Percentiles rank a stretch among this genome's conserved stretches.
phyloP scores from a whole-genome alignment of 1,140 invertebrate species.

The Contarinia nasturtii region DNA sequence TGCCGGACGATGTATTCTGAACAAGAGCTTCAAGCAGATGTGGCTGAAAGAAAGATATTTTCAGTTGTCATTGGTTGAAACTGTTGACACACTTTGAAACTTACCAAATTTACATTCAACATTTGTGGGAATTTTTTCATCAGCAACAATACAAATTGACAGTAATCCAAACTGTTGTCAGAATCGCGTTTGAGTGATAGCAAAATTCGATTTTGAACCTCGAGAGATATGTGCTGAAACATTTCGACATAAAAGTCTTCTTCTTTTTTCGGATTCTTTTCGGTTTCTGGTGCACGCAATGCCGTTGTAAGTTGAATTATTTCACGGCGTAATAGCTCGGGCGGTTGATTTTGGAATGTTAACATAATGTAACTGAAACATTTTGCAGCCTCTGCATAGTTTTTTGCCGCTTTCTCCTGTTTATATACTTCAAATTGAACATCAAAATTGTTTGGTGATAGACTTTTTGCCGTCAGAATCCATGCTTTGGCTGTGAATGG shows the following conservation, averaged over 20 bases:
- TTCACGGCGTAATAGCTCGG: conserved; percentile 49
- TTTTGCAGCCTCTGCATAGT: conserved; percentile 63
- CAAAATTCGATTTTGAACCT: conserved; percentile 55
- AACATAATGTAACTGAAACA: conserved; percentile 44
- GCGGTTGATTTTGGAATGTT: conserved; percentile 27
- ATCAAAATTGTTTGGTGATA: conserved; percentile 68
- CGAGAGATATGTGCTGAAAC: conserved; percentile 45
- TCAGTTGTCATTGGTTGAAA: too few relatives aligned
- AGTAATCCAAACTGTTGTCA: conserved; percentile 74
- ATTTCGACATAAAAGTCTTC: conserved; percentile 36
- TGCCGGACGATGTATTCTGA: conserved; percentile 12
- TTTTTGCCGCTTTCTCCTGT: conserved; percentile 57
- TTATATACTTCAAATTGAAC: conserved; percentile 72
- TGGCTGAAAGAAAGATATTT: conserved; percentile 44
- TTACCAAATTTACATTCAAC: conserved; percentile 54
- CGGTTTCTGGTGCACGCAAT: conserved; percentile 33
- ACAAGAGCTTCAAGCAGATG: conserved; percentile 18
- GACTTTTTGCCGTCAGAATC: conserved; percentile 75
- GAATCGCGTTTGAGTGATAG: conserved; percentile 66
- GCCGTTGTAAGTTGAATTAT: conserved; percentile 58
- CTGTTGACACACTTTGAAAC: conserved; percentile 35
- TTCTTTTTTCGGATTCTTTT: conserved; percentile 11
- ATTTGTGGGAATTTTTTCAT: conserved; percentile 64
- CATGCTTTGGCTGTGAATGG: conserved; percentile 68
- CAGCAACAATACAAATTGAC: conserved; percentile 54